Evolutionary conservation across 2,888 invertebrate genomes (phyloP).

Genomic region (Mythimna ferrago): DNA sequence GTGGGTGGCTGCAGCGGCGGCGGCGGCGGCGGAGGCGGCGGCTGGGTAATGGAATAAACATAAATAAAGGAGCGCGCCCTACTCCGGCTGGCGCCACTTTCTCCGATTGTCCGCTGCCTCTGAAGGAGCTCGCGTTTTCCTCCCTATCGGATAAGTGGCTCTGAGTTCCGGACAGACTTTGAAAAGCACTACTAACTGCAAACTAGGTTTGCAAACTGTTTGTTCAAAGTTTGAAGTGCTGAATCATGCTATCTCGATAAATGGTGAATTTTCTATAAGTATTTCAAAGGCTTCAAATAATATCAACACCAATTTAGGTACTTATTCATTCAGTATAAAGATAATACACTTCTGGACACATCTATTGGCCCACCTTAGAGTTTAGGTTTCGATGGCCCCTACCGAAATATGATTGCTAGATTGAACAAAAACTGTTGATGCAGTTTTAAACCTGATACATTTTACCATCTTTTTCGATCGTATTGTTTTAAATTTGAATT

Average conservation of each 20-base stretch:
- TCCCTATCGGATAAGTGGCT: constrained; percentile 47
- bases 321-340: not conserved
- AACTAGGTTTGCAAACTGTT: constrained; percentile 40
- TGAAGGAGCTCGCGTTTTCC: constrained; percentile 49
- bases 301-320: no score
- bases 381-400: no score
- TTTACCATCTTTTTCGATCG: no score
- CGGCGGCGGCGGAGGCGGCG: constrained; percentile 59
- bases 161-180: constrained; percentile 34
- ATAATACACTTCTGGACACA: no score
- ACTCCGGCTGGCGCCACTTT: constrained; percentile 55
- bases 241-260: constrained; percentile 7
- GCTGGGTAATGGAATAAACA: constrained; percentile 63
- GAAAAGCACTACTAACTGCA: constrained; percentile 36
- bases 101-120: constrained; percentile 38
- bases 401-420: no score
- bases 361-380: no score
- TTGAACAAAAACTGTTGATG: no score
- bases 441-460: no score
- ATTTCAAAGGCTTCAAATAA: not conserved
- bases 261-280: not conserved
- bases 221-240: constrained; percentile 33
- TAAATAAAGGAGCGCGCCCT: constrained; percentile 64
- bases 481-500: no score
- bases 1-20: constrained; percentile 60